phyloP scores from a whole-genome alignment of 1,140 invertebrate species.

The Papilio glaucus region DNA sequence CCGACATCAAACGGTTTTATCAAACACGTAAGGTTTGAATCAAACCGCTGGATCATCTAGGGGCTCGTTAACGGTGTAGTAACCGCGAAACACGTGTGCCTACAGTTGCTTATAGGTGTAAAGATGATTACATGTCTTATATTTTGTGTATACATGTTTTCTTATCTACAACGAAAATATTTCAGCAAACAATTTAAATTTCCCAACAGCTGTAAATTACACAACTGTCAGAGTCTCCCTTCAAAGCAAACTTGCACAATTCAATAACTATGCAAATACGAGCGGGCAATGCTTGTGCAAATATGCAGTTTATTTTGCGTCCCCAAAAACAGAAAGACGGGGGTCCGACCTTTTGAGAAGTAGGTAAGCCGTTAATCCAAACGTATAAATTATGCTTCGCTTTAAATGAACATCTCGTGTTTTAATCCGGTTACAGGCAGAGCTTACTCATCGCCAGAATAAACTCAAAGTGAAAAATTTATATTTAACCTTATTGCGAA shows the following conservation, averaged over 20 bases:
- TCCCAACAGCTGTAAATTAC: slow-evolving; percentile 32
- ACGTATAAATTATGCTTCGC: slow-evolving; percentile 16
- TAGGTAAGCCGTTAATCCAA: slow-evolving; percentile 24
- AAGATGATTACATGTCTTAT: too few relatives aligned
- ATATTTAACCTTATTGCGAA: too few relatives aligned
- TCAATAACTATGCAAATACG: slow-evolving; percentile 37
- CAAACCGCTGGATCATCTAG: too few relatives aligned
- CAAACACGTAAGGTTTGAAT: too few relatives aligned
- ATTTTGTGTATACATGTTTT: too few relatives aligned
- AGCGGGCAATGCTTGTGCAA: slow-evolving; percentile 28
- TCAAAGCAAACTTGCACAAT: slow-evolving; percentile 37
- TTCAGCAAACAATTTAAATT: slow-evolving; percentile 29
- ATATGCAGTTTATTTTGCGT: slow-evolving; percentile 34
- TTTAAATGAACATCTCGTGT: slow-evolving; percentile 5
- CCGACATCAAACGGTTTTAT: too few relatives aligned
- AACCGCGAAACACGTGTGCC: too few relatives aligned
- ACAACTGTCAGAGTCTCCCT: slow-evolving; percentile 35
- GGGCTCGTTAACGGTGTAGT: too few relatives aligned
- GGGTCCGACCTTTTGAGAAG: slow-evolving; percentile 9
- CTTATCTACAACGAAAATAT: slow-evolving; percentile 24
- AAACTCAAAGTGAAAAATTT: background rate
- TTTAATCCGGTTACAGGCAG: slow-evolving; percentile 1
- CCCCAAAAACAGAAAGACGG: slow-evolving; percentile 15
- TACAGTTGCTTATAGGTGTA: too few relatives aligned
- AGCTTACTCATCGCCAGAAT: background rate